A percentile compares a stretch with the other conserved stretches of the same genome.
Conservation (phyloP, 2,888 invertebrate species). For the Drosophila meridionalis region DNA sequence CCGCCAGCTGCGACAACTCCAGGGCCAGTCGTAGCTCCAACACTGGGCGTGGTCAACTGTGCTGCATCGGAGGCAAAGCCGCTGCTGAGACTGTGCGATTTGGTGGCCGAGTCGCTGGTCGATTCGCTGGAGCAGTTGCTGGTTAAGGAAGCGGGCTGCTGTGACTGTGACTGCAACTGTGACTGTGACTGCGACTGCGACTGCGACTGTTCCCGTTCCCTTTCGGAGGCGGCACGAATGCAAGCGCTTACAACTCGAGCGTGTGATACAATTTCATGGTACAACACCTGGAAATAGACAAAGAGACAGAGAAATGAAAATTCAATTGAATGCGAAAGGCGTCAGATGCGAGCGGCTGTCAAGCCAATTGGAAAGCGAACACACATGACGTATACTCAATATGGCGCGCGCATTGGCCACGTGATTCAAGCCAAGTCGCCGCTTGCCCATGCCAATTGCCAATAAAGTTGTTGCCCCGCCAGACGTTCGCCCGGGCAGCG, state of each 20-base stretch:
- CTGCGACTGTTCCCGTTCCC: conserved; percentile 79
- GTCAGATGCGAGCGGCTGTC: conserved; percentile 21
- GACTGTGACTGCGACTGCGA: conserved; percentile 45
- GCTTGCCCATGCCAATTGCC: conserved; percentile 2
- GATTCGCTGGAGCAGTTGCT: conserved; percentile 78
- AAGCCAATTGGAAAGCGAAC: conserved; percentile 44
- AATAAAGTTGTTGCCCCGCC: conserved; percentile 39
- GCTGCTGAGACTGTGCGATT: conserved; percentile 72
- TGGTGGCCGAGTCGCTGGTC: conserved; percentile 69
- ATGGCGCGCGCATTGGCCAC: conserved; percentile 21
- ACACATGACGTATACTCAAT: conserved; percentile 57
- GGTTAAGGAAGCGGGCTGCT: conserved; percentile 69
- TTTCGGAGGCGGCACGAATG: conserved; percentile 89
- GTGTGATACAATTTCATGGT: conserved; percentile 96
- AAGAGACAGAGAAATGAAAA: conserved; percentile 26
- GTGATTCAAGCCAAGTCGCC: conserved; percentile 6
- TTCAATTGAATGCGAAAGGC: conserved; percentile 19
- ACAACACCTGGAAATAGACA: conserved; percentile 90
- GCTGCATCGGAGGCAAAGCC: conserved; percentile 70
- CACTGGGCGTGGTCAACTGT: conserved; percentile 37
- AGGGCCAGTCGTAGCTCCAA: conserved; percentile 36
- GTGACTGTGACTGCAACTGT: conserved; percentile 39
- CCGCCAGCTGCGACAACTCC: conserved; percentile 22
- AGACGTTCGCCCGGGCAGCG: background rate
- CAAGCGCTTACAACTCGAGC: conserved; percentile 93